phyloP scores from a whole-genome alignment of 2,888 invertebrate species.

The Microdon myrmicae region DNA sequence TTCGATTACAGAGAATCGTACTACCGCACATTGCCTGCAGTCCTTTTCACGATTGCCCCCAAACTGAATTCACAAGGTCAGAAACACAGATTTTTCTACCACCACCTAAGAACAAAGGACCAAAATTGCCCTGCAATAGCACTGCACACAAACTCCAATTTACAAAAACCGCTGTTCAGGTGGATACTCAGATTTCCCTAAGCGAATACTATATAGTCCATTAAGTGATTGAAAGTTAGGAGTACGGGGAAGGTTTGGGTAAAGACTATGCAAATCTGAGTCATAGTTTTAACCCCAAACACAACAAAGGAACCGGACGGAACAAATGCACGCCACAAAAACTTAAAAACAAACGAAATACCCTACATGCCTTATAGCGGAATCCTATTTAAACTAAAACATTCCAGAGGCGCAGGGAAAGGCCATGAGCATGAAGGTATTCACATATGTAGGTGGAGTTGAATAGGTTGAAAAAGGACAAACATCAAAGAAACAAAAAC shows the following conservation, averaged over 20 bases:
- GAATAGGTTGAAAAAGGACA: too few species aligned
- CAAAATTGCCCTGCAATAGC: too few species aligned
- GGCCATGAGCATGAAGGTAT: not conserved
- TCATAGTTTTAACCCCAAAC: slow-evolving; percentile 36
- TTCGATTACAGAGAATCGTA: too few species aligned
- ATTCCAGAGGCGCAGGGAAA: slow-evolving; percentile 7
- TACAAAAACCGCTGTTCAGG: not conserved
- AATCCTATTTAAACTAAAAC: slow-evolving; percentile 42
- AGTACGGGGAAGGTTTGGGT: too few species aligned
- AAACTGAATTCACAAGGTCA: slow-evolving; percentile 14
- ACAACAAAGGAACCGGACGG: slow-evolving; percentile 49
- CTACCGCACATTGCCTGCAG: too few species aligned
- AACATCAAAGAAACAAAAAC: too few species aligned
- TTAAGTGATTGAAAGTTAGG: too few species aligned
- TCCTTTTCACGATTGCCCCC: too few species aligned
- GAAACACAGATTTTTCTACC: slow-evolving; percentile 2
- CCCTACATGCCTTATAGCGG: slow-evolving; percentile 34
- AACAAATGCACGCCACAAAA: slow-evolving; percentile 46
- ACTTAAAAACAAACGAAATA: slow-evolving; percentile 49
- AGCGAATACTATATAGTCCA: slow-evolving; percentile 26
- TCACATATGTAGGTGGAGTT: slow-evolving; percentile 1
- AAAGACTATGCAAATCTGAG: slow-evolving; percentile 34
- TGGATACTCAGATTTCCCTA: slow-evolving; percentile 27
- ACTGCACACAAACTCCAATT: not conserved
- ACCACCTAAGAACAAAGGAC: not conserved